phyloP scores from a whole-genome alignment of 1,140 invertebrate genomes.

The Sycophaga agraensis region DNA sequence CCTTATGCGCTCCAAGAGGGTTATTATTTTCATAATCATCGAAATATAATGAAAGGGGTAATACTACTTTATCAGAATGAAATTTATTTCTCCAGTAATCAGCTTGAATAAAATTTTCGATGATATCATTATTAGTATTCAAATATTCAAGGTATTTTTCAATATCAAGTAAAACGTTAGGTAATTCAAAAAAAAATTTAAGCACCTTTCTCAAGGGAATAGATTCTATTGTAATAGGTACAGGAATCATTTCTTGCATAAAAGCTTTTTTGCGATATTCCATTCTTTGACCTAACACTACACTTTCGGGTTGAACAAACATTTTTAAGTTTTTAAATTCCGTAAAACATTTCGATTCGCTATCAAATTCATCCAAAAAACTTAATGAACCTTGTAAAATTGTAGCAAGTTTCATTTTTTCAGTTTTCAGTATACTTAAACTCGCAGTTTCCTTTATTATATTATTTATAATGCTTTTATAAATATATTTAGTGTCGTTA shows the following conservation, averaged over 20 bases:
- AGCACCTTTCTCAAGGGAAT: slow-evolving; percentile 7
- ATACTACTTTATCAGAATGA: neutral
- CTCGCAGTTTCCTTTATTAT: neutral
- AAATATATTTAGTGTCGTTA: neutral
- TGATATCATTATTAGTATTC: neutral
- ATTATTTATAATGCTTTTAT: neutral
- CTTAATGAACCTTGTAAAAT: neutral
- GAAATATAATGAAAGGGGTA: slow-evolving; percentile 20
- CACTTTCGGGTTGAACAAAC: neutral
- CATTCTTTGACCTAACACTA: neutral
- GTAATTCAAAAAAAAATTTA: slow-evolving; percentile 37
- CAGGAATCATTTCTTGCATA: neutral
- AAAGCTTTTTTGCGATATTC: neutral
- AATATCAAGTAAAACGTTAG: slow-evolving; percentile 1
- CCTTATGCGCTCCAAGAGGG: slow-evolving; percentile 28
- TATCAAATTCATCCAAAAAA: neutral
- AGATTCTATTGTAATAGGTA: neutral
- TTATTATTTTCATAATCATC: no score
- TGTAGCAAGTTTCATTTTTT: neutral
- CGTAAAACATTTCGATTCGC: neutral
- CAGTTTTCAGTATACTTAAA: neutral
- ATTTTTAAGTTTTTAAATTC: neutral
- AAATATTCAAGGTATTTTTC: neutral
- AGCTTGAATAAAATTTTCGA: slow-evolving; percentile 3
- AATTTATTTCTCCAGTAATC: neutral